Base-by-base conservation (phyloP, 2,888 invertebrate genomes). In the Cotesia congregata region DNA sequence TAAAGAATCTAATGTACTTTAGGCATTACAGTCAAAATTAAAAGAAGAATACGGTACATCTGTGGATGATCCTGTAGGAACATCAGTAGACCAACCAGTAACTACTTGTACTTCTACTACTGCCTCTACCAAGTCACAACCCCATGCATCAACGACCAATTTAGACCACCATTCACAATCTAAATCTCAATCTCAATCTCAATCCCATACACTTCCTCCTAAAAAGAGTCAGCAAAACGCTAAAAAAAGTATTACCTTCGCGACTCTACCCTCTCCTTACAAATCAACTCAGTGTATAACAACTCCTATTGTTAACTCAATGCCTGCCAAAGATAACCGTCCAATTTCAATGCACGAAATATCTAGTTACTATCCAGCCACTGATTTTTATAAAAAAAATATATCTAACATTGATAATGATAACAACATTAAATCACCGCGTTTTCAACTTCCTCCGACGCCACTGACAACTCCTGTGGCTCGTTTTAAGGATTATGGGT, bases 401-500 rank as follows among this genome's bases (percentile, higher is more conserved):
- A 76, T 79, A 64, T 20, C 73, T 40, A 38, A 20, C 59, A 76
- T 75, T 40, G 59, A 83, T 40, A 67, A 59, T 40, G 59, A 83
- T 40, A 67, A 50, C n/a, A 81, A 79, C 77, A 79, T 72, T 71
- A 77, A 77, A 67, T 82, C 83, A 15, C 65, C 85, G 73, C 85
- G 85, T 74, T 88, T 84, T 77, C 86, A 85, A 80, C 86, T 88
- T 78, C 88, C 88, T 72, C 88, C 89, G 41, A 89, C 89, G 70
- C 88, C 88, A 65, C 80, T 89, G 76, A 88, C 88, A 77, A 82
- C 83, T 83, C 86, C 88, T 30, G 30, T 30, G 39, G 85, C 84
- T 75, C 83, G 80, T 79, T 75, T 80, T 77, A 82, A 82, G 78
- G 83, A 83, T 82, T 79, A 82, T 78, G 82, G 50, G 50, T 50